Evolutionary conservation across 2,797 vertebrate genomes (phyloP).

Genomic region (Peromyscus aztecus): DNA sequence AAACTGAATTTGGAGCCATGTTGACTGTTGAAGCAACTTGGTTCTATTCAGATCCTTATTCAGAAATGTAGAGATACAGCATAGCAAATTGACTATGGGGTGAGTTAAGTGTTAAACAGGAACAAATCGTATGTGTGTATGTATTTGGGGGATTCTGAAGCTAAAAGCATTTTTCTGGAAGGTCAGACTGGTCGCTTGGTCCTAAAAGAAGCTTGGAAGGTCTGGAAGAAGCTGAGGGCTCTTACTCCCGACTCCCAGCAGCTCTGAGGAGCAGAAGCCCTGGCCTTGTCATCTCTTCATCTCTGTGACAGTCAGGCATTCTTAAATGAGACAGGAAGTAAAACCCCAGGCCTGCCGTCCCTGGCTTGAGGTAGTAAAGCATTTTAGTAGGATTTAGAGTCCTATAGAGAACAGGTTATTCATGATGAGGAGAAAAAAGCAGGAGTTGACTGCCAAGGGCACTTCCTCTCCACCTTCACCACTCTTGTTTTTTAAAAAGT

Average conservation of each 20-base stretch:
- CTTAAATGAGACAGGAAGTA: neutral
- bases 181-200: neutral
- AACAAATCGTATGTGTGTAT: neutral
- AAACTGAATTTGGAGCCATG: neutral
- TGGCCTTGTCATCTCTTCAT: neutral
- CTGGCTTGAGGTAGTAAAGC: neutral
- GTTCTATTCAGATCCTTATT: slow-evolving; percentile 52
- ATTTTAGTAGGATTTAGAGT: neutral
- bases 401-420: neutral
- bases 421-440: slow-evolving; percentile 26
- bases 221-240: neutral
- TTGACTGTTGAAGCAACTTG: slow-evolving; percentile 47
- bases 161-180: slow-evolving; percentile 42
- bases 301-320: neutral
- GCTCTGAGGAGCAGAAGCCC: neutral
- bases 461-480: neutral
- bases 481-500: neutral
- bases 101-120: neutral
- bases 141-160: neutral
- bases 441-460: neutral
- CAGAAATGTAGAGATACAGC: neutral
- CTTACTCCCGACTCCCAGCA: neutral
- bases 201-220: neutral
- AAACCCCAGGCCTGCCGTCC: neutral
- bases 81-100: neutral